These are phyloP conservation scores for Thecocarcelia acutangulata DNA, from an alignment of 2,888 invertebrate species.

Conservation along the genomic window DNA sequence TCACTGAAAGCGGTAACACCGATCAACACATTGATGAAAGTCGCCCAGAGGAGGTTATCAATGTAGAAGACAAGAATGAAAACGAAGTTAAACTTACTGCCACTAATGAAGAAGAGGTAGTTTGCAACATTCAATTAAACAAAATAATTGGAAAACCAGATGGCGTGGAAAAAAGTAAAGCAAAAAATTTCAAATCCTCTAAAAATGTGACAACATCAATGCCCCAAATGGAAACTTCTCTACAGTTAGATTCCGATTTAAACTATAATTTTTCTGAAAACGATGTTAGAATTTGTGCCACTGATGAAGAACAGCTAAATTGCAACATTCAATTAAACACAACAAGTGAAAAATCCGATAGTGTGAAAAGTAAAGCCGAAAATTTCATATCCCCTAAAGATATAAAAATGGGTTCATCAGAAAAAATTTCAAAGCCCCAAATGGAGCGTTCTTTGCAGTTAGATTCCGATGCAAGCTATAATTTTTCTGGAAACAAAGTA, in stretches of 20 bases:
- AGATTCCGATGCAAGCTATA: too few species aligned
- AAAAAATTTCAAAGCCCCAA: too few species aligned
- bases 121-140: constrained; percentile 37
- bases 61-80: constrained; percentile 30
- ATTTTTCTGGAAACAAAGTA: too few species aligned
- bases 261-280: constrained; percentile 81
- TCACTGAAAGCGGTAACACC: constrained; percentile 69
- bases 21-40: constrained; percentile 9
- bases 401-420: too few species aligned
- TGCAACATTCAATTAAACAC: too few species aligned
- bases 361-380: too few species aligned
- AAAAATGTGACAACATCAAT: constrained; percentile 47
- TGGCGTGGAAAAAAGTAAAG: neutral
- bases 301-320: too few species aligned
- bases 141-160: neutral
- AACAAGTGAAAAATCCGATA: too few species aligned
- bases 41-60: neutral
- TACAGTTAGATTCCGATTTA: constrained; percentile 78
- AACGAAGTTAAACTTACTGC: constrained; percentile 37
- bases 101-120: constrained; percentile 11
- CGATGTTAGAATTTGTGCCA: too few species aligned
- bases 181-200: constrained; percentile 65
- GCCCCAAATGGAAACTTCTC: constrained; percentile 3
- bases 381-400: too few species aligned
- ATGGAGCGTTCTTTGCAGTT: too few species aligned